Evolutionary conservation across 1,140 invertebrate species (phyloP).

Genomic region (Zaprionus nigranus): DNA sequence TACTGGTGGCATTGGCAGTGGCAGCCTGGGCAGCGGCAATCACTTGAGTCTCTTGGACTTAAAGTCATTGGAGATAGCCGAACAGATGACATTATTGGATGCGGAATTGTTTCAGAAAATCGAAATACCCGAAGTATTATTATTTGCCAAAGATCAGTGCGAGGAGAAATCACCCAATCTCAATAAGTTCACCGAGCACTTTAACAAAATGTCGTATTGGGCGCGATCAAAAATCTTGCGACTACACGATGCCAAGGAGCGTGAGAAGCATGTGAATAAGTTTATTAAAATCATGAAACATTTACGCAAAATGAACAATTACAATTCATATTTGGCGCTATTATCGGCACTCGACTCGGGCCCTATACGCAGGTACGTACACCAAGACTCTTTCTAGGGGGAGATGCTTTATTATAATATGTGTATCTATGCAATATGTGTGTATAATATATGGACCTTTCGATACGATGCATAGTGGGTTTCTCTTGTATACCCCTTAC

Average conservation of each 20-base stretch:
- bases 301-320: conserved; percentile 98
- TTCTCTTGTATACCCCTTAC: no score
- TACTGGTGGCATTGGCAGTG: neutral
- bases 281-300: conserved; percentile 99
- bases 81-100: conserved; percentile 99
- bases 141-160: conserved; percentile 98
- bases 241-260: conserved; percentile 94
- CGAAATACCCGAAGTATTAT: conserved; percentile 97
- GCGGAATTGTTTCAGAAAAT: conserved; percentile 98
- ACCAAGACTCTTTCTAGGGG: no score
- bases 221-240: conserved; percentile 92
- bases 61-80: conserved; percentile 93
- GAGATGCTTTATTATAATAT: no score
- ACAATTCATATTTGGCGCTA: conserved; percentile 98
- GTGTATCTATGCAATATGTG: no score
- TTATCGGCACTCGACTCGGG: conserved; percentile 98
- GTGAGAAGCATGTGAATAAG: conserved; percentile 98
- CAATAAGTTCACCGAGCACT: conserved; percentile 98
- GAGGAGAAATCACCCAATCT: conserved; percentile 98
- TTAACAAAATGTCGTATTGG: conserved; percentile 99
- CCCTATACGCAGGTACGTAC: conserved; percentile 89
- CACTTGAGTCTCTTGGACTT: conserved; percentile 92
- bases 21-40: conserved; percentile 12
- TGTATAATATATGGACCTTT: no score
- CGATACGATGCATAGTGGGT: no score